Evolutionary conservation across 2,888 invertebrate species (phyloP).

Genomic region (Volucella zonaria): DNA sequence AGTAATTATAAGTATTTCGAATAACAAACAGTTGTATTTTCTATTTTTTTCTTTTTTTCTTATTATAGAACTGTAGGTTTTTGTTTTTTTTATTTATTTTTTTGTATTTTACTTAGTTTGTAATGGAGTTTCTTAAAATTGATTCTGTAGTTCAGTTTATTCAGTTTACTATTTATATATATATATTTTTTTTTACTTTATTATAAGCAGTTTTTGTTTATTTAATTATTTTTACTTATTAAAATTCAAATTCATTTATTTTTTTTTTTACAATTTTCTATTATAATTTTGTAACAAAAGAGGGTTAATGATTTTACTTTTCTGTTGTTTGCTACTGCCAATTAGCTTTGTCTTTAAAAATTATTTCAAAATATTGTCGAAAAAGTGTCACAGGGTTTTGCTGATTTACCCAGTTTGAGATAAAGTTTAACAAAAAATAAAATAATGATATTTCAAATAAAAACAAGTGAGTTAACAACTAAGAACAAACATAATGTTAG

Average conservation of each 20-base stretch:
- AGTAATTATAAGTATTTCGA: constrained; percentile 64
- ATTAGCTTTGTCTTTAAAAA: constrained; percentile 7
- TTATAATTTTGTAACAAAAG: constrained; percentile 43
- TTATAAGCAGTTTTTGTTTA: constrained; percentile 38
- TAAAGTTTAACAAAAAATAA: not conserved
- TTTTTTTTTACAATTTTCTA: constrained; percentile 66
- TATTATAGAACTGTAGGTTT: constrained; percentile 61
- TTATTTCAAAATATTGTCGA: too few species aligned
- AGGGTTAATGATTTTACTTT: constrained; percentile 5
- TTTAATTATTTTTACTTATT: constrained; percentile 1
- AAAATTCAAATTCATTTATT: constrained; percentile 22
- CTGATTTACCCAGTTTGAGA: not conserved
- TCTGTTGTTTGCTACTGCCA: not conserved
- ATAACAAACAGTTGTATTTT: constrained; percentile 70
- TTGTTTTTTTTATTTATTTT: constrained; percentile 37
- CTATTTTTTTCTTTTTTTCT: constrained; percentile 52
- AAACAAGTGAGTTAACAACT: constrained; percentile 5
- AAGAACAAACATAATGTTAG: constrained; percentile 4
- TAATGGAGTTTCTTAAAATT: constrained; percentile 62
- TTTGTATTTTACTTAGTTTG: constrained; percentile 35
- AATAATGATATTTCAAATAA: constrained; percentile 6
- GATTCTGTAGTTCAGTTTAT: constrained; percentile 66
- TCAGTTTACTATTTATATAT: constrained; percentile 45
- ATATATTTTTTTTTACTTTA: constrained; percentile 32
- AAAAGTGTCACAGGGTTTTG: too few species aligned